Percentiles rank a stretch among this genome's conserved stretches.
Evolutionary conservation across 2,888 invertebrate species (phyloP).

Genomic region (Nomada ruficornis): DNA sequence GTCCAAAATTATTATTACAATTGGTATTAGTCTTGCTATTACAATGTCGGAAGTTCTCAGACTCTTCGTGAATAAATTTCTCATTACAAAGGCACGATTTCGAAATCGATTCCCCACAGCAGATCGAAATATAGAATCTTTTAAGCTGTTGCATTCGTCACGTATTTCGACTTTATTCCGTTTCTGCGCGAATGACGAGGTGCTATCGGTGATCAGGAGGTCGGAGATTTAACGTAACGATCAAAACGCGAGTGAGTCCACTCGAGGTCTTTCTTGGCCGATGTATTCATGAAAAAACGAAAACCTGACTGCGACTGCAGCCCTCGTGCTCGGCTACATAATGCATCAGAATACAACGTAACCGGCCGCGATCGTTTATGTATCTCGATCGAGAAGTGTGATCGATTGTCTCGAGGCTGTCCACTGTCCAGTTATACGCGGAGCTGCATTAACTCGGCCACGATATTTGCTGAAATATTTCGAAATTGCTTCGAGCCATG

Average conservation of each 20-base stretch:
- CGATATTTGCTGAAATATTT: slow-evolving; percentile 8
- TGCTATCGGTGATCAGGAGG: slow-evolving; percentile 27
- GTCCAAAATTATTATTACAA: too few species aligned
- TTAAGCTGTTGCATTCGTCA: background rate
- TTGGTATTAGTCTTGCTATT: too few species aligned
- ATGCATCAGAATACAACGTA: slow-evolving; percentile 66
- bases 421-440: background rate
- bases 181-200: background rate
- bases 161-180: background rate
- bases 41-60: too few species aligned
- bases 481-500: slow-evolving; percentile 16
- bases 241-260: background rate
- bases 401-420: slow-evolving; percentile 62
- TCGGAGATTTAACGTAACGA: slow-evolving; percentile 9
- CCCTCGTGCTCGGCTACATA: slow-evolving; percentile 65
- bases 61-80: too few species aligned
- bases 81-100: too few species aligned
- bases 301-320: slow-evolving; percentile 28
- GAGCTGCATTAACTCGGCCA: background rate
- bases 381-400: slow-evolving; percentile 54
- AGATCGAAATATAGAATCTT: too few species aligned
- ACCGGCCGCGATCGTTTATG: slow-evolving; percentile 61
- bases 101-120: too few species aligned
- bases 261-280: background rate
- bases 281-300: slow-evolving; percentile 54